Evolutionary conservation across 2,113 vertebrate species (phyloP).

Genomic region (Tachysurus fulvidraco): DNA sequence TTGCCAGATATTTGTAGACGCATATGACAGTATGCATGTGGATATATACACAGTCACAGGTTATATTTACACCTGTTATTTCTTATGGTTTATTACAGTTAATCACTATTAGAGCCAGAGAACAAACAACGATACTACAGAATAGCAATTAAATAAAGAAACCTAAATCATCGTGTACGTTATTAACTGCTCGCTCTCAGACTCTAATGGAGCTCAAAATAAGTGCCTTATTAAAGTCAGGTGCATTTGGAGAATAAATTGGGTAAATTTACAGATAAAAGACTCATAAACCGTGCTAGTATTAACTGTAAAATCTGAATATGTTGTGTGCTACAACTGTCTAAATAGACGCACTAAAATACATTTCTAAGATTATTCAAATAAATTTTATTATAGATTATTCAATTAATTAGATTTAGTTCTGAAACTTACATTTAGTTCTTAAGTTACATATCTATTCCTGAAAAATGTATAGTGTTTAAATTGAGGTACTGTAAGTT

Average conservation of each 20-base stretch:
- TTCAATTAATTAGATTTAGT: background rate
- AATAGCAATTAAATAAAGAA: slow-evolving; percentile 12
- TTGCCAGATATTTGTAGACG: background rate
- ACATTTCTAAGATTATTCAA: background rate
- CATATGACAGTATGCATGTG: background rate
- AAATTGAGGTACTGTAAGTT: background rate
- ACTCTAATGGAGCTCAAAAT: background rate
- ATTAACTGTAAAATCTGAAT: background rate
- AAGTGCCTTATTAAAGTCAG: slow-evolving; percentile 1
- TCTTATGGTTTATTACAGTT: background rate
- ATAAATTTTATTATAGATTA: background rate
- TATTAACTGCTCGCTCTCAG: background rate
- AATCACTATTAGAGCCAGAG: background rate
- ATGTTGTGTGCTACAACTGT: background rate
- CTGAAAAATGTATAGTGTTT: background rate
- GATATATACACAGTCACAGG: background rate
- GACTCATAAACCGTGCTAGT: background rate
- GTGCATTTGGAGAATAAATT: background rate
- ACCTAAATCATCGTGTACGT: background rate
- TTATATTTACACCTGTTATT: background rate
- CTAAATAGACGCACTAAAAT: background rate
- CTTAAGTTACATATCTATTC: background rate
- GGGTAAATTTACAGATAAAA: background rate
- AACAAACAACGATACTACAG: background rate
- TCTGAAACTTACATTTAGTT: background rate